Conservation (phyloP, 1,140 invertebrate genomes). For the Lordiphosa collinella region DNA sequence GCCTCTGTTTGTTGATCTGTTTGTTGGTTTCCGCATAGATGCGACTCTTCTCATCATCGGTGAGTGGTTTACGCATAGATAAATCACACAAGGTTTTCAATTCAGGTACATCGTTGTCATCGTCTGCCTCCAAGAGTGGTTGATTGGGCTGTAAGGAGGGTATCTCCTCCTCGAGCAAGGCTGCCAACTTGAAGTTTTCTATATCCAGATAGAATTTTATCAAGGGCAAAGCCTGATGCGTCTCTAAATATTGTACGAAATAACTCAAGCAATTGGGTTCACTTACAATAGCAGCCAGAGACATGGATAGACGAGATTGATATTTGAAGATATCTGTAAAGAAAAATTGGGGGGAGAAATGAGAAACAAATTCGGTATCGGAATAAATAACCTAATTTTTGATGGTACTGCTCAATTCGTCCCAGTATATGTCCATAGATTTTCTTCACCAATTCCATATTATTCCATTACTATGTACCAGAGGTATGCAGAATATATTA, state of each 20-base stretch:
- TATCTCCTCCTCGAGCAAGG: constrained; percentile 12
- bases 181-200: constrained; percentile 82
- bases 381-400: too few species aligned
- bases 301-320: constrained; percentile 80
- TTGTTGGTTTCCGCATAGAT: constrained; percentile 77
- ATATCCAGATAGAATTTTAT: constrained; percentile 88
- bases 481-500: too few species aligned
- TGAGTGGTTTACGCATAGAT: constrained; percentile 73
- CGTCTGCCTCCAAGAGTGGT: constrained; percentile 11
- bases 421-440: too few species aligned
- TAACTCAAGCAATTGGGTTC: constrained; percentile 87
- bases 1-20: constrained; percentile 44
- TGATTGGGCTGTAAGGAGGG: constrained; percentile 2
- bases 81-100: constrained; percentile 72
- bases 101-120: constrained; percentile 73
- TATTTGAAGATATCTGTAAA: constrained; percentile 67
- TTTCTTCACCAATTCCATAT: too few species aligned
- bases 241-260: constrained; percentile 88
- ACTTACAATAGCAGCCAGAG: constrained; percentile 83
- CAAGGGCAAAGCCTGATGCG: constrained; percentile 81
- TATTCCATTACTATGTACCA: too few species aligned
- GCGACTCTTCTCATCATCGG: constrained; percentile 77
- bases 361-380: too few species aligned
- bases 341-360: too few species aligned
- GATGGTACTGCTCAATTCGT: too few species aligned